These are phyloP conservation scores for Cossypha niveicapilla DNA, from an alignment of 2,797 vertebrate genomes.

Conservation along the genomic window DNA sequence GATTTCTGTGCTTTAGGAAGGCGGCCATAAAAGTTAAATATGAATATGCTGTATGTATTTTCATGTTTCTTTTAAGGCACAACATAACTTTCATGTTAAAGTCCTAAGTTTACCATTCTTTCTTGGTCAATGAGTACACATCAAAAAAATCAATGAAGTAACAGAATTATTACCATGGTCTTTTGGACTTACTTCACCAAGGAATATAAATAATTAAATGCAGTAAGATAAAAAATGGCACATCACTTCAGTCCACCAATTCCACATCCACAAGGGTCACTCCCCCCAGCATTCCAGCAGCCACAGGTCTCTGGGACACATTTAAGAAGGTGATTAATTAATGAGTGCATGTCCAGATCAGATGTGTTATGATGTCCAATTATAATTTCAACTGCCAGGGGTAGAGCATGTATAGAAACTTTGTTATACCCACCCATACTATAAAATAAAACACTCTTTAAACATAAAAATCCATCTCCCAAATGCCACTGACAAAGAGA, in stretches of 20 bases:
- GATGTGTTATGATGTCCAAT: neutral
- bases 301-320: neutral
- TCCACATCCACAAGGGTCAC: neutral
- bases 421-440: neutral
- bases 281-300: neutral
- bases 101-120: neutral
- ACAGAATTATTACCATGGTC: neutral
- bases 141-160: neutral
- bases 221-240: neutral
- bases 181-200: neutral
- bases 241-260: neutral
- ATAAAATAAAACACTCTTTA: neutral
- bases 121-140: neutral
- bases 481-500: neutral
- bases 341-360: neutral
- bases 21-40: neutral
- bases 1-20: neutral
- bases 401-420: neutral
- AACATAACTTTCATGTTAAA: neutral
- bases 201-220: neutral
- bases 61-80: neutral
- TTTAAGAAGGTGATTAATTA: neutral
- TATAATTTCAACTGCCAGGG: neutral
- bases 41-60: neutral
- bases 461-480: neutral